phyloP scores from a whole-genome alignment of 2,113 vertebrate genomes.

The Taxidea taxus region DNA sequence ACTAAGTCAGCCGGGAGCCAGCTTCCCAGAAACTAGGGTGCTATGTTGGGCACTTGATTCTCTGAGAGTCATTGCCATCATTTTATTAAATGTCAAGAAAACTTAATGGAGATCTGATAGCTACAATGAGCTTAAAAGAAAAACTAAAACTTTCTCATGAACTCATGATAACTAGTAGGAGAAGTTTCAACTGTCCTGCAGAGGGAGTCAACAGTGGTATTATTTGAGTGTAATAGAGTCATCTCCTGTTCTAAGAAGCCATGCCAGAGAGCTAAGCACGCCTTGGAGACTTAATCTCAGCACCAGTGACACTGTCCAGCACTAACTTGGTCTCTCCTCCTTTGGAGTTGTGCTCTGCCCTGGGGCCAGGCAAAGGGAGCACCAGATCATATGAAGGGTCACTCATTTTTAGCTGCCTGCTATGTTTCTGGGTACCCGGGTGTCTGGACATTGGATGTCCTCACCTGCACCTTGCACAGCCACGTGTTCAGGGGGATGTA shows the following conservation, averaged over 20 bases:
- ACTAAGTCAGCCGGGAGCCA: neutral
- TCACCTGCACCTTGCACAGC: neutral
- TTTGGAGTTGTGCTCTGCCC: neutral
- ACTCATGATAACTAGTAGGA: neutral
- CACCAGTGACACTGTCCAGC: accelerated
- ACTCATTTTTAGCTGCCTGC: neutral
- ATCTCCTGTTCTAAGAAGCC: neutral
- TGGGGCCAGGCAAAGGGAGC: no score
- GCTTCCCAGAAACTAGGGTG: neutral
- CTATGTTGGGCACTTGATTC: neutral
- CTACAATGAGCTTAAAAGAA: neutral
- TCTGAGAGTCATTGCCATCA: neutral
- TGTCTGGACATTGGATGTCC: neutral
- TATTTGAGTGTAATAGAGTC: neutral
- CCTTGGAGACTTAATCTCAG: neutral
- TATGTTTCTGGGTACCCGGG: neutral
- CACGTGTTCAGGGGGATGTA: neutral
- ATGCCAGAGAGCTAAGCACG: neutral
- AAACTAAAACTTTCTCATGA: neutral
- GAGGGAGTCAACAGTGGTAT: neutral
- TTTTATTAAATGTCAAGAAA: neutral
- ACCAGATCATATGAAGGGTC: neutral
- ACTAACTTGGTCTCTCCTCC: neutral
- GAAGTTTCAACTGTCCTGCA: neutral
- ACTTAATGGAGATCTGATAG: neutral